Conservation (phyloP, 1,140 invertebrate genomes). For the Zaprionus tsacasi region DNA sequence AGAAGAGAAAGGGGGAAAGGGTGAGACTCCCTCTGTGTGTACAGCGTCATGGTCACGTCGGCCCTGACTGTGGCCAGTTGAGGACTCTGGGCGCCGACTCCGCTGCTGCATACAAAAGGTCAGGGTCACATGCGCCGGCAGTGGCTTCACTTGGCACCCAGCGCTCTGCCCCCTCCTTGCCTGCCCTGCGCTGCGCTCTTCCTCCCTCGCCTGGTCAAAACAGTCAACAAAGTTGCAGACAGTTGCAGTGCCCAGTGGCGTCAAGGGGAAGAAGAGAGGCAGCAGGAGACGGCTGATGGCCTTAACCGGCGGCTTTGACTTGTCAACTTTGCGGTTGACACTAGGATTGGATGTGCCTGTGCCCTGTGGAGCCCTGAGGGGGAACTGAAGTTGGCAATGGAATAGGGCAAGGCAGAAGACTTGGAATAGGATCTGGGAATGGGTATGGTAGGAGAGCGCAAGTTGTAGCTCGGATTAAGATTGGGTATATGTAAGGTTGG, state of each 20-base stretch:
- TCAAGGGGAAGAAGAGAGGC: not conserved
- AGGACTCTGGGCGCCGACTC: slow-evolving; percentile 67
- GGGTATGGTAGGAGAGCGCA: not conserved
- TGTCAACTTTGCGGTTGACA: slow-evolving; percentile 34
- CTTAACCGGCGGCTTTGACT: slow-evolving; percentile 35
- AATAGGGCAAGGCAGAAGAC: not conserved
- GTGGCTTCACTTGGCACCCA: not conserved
- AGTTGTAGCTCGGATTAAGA: no score
- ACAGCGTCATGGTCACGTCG: slow-evolving; percentile 27
- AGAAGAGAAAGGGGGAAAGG: not conserved
- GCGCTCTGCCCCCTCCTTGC: not conserved
- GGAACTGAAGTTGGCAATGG: not conserved
- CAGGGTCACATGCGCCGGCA: slow-evolving; percentile 57
- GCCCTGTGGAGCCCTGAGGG: not conserved
- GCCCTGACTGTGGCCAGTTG: slow-evolving; percentile 53
- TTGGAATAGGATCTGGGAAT: not conserved
- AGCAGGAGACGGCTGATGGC: not conserved
- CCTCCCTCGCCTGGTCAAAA: not conserved
- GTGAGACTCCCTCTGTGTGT: not conserved
- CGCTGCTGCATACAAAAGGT: slow-evolving; percentile 75
- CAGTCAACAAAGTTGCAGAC: slow-evolving; percentile 6
- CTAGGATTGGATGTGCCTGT: slow-evolving; percentile 13
- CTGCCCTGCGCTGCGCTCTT: not conserved
- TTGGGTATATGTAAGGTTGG: no score
- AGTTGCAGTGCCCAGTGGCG: not conserved